A percentile compares a stretch with the other conserved stretches of the same genome.
These are phyloP conservation scores for Eutolmus rufibarbis DNA, from an alignment of 2,888 invertebrate genomes.

Conservation along the genomic window DNA sequence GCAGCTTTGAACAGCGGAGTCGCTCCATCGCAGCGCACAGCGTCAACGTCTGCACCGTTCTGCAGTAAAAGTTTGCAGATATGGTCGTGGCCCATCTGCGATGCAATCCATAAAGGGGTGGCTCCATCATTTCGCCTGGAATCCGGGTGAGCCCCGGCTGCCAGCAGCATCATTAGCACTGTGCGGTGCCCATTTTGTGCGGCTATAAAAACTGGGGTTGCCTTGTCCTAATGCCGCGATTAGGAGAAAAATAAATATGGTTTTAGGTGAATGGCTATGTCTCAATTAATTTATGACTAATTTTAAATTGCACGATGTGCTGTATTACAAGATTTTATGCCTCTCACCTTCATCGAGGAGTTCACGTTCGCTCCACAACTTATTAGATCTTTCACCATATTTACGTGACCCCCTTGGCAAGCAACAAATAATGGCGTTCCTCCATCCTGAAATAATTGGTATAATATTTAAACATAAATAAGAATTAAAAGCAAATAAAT, in stretches of 20 bases:
- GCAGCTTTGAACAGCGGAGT: conserved; percentile 94
- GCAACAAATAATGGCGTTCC: conserved; percentile 92
- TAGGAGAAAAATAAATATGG: neutral
- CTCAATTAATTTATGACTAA: neutral
- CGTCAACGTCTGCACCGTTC: conserved; percentile 81
- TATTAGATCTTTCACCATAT: conserved; percentile 85
- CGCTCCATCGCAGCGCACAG: conserved; percentile 87
- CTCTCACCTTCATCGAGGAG: conserved; percentile 79
- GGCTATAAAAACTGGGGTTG: conserved; percentile 90
- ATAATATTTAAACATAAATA: neutral
- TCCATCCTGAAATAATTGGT: conserved; percentile 74
- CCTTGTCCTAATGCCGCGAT: conserved; percentile 75
- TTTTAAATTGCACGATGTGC: neutral
- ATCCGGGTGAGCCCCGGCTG: conserved; percentile 77
- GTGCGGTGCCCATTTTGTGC: conserved; percentile 92
- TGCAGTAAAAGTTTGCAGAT: conserved; percentile 79
- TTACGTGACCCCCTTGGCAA: conserved; percentile 89
- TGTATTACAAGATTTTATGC: neutral
- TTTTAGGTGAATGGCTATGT: neutral
- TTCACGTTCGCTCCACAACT: conserved; percentile 82
- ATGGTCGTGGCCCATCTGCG: conserved; percentile 92
- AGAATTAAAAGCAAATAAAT: neutral
- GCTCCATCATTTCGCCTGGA: conserved; percentile 82
- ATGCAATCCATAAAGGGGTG: conserved; percentile 91
- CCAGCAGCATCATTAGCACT: conserved; percentile 75